These are phyloP conservation scores for Morpho deidamia DNA, from an alignment of 2,888 invertebrate genomes.

Conservation along the genomic window DNA sequence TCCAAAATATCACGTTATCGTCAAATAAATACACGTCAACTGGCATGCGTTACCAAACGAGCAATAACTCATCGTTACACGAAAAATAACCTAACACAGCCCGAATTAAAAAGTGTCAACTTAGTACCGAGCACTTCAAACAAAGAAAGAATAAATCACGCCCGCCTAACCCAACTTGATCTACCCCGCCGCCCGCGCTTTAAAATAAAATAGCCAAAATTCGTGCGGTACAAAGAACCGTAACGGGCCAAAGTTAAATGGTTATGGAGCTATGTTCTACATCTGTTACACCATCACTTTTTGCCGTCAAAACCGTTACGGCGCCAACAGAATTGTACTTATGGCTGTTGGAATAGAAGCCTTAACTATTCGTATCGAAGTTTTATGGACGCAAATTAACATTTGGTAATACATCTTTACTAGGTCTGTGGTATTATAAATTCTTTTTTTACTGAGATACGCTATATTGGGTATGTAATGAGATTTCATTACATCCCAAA, in stretches of 20 bases:
- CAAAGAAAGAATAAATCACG: constrained; percentile 75
- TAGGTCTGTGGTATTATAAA: constrained; percentile 26
- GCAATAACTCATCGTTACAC: constrained; percentile 30
- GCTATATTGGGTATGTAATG: constrained; percentile 43
- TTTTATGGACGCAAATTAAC: not conserved
- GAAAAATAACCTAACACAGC: constrained; percentile 26
- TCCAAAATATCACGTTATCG: constrained; percentile 6
- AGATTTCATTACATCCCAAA: constrained; percentile 49
- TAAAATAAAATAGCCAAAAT: constrained; percentile 33
- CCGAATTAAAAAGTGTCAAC: constrained; percentile 51
- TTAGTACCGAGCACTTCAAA: constrained; percentile 54
- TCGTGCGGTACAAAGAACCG: constrained; percentile 53
- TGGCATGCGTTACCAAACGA: constrained; percentile 13
- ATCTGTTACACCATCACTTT: constrained; percentile 30
- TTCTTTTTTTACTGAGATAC: constrained; percentile 29
- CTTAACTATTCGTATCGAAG: not conserved
- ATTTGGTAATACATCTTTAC: constrained; percentile 8
- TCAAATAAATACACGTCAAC: constrained; percentile 20
- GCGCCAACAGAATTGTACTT: constrained; percentile 12
- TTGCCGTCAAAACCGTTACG: constrained; percentile 6
- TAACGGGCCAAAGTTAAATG: constrained; percentile 31
- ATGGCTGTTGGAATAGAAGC: constrained; percentile 10
- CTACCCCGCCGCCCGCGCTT: constrained; percentile 39
- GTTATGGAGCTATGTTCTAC: constrained; percentile 31
- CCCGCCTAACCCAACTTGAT: constrained; percentile 35